Conservation (phyloP, 2,797 vertebrate genomes). For the Melanotaenia pygmaea region DNA sequence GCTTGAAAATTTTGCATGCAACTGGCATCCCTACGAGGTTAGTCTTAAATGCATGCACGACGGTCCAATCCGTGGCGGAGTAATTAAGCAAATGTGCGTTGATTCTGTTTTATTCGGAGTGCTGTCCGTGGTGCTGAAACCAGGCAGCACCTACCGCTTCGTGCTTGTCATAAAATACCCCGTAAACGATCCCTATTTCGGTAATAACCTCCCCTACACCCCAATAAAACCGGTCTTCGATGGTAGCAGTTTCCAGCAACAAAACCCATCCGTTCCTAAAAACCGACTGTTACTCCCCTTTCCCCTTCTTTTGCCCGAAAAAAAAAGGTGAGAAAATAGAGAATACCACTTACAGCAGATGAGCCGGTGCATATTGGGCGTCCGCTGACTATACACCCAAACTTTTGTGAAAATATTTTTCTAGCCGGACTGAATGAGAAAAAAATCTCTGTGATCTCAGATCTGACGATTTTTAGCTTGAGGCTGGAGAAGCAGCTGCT, state of each 20-base stretch:
- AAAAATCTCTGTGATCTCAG: constrained; percentile 80
- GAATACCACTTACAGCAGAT: constrained; percentile 77
- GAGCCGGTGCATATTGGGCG: constrained; percentile 61
- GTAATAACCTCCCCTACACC: constrained; percentile 43
- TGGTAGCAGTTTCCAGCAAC: constrained; percentile 55
- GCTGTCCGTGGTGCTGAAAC: constrained; percentile 70
- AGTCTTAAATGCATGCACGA: constrained; percentile 61
- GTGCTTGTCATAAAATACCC: constrained; percentile 21
- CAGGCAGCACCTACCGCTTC: constrained; percentile 33
- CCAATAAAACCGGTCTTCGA: constrained; percentile 62
- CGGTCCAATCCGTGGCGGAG: constrained; percentile 67
- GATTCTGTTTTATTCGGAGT: constrained; percentile 60
- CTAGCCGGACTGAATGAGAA: constrained; percentile 70
- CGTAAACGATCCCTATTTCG: constrained; percentile 52
- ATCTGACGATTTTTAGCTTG: constrained; percentile 84
- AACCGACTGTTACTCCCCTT: constrained; percentile 52
- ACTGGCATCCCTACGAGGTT: constrained; percentile 64
- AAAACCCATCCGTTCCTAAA: constrained; percentile 54
- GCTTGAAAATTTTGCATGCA: constrained; percentile 57
- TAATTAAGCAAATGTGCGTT: constrained; percentile 77
- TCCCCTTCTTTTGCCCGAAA: constrained; percentile 32
- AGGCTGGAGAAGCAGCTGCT: constrained; percentile 83
- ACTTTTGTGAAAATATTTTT: constrained; percentile 79
- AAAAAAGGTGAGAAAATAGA: constrained; percentile 54
- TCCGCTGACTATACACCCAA: constrained; percentile 70